phyloP scores from a whole-genome alignment of 2,797 vertebrate genomes.

The Coilia nasus region DNA sequence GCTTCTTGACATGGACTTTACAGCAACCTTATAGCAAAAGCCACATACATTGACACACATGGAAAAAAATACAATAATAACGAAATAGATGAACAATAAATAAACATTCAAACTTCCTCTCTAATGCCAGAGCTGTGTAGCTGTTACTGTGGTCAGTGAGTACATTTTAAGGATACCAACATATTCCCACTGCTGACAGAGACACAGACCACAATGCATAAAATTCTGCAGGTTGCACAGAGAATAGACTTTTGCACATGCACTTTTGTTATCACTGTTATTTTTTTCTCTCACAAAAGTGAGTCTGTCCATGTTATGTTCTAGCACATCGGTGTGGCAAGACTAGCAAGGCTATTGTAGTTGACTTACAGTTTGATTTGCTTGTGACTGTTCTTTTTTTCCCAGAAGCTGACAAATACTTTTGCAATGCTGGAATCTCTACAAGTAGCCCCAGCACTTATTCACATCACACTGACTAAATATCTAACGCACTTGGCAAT shows the following conservation, averaged over 20 bases:
- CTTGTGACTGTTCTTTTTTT: background rate
- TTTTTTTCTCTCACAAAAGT: background rate
- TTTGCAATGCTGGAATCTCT: background rate
- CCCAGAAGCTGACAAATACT: background rate
- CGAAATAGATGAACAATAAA: too few relatives aligned
- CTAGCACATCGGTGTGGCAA: background rate
- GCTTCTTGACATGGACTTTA: too few relatives aligned
- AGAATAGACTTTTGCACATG: too few relatives aligned
- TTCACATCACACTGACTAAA: background rate
- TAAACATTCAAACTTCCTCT: too few relatives aligned
- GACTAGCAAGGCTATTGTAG: too few relatives aligned
- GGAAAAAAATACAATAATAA: too few relatives aligned
- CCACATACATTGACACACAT: too few relatives aligned
- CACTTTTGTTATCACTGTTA: background rate
- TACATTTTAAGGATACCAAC: too few relatives aligned
- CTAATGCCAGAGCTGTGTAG: too few relatives aligned
- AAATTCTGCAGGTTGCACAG: background rate
- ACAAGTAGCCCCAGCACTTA: background rate
- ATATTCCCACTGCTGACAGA: background rate
- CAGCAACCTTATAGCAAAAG: too few relatives aligned
- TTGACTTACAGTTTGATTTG: too few relatives aligned
- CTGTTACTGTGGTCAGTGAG: too few relatives aligned
- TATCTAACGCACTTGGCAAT: background rate
- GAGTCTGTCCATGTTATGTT: background rate
- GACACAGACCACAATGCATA: background rate